Evolutionary conservation across 2,797 vertebrate genomes (phyloP).

Genomic region (Gephyroberyx darwinii): DNA sequence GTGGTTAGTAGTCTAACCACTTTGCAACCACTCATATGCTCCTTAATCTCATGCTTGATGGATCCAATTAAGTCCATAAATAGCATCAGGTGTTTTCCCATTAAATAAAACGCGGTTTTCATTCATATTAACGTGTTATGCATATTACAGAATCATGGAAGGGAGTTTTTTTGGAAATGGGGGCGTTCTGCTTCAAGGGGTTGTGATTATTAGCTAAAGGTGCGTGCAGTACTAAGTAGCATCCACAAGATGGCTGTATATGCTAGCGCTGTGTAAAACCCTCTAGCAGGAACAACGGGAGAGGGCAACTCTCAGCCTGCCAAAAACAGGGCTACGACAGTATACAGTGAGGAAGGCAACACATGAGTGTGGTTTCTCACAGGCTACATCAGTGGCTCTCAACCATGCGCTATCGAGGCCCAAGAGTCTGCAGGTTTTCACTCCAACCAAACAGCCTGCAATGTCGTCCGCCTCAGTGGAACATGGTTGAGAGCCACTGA

Average conservation of each 20-base stretch:
- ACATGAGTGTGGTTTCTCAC: too few species aligned
- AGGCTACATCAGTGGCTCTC: too few species aligned
- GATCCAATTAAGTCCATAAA: slow-evolving; percentile 66
- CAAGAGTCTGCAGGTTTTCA: too few species aligned
- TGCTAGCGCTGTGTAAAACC: not conserved
- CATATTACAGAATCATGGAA: slow-evolving; percentile 30
- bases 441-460: too few species aligned
- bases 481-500: too few species aligned
- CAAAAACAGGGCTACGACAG: not conserved
- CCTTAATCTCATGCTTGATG: slow-evolving; percentile 62
- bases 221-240: not conserved
- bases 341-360: not conserved
- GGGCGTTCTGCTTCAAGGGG: slow-evolving; percentile 30
- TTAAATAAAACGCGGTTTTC: slow-evolving; percentile 48
- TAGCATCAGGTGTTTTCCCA: slow-evolving; percentile 55
- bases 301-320: not conserved
- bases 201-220: not conserved
- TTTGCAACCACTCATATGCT: slow-evolving; percentile 32
- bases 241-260: slow-evolving; percentile 66
- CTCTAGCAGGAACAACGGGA: not conserved
- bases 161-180: slow-evolving; percentile 19
- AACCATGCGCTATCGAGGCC: too few species aligned
- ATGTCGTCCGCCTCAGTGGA: too few species aligned
- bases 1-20: slow-evolving; percentile 21
- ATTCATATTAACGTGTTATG: slow-evolving; percentile 62